Base-by-base conservation (phyloP, 2,888 invertebrate genomes). In the Epistrophe eligans region DNA sequence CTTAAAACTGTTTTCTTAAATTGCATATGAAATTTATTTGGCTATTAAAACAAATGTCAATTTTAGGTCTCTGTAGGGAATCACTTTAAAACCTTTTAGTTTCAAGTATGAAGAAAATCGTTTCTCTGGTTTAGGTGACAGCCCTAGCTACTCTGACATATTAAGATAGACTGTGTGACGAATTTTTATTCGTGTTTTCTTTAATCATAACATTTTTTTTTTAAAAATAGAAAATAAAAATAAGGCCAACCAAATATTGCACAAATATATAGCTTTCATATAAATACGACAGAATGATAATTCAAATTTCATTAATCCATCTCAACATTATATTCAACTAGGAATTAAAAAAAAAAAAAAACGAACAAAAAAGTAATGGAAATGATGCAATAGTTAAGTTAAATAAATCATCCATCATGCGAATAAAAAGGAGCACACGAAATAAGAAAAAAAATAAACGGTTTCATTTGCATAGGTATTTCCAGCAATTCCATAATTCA, bases 391-490 rank as follows among this genome's bases (percentile, higher is more conserved):
- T 19, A 28, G 8, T 24, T 40, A 6, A 40, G 0, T 40, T 62
- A 40, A 40, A 40, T 11, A 62, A 40, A 62, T 62, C 19, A 62
- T 62, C 62, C 40, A 62, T 62, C 62, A 62, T 43, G 4, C 4
- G 19, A 19, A 38, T 40, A 62, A 15, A 40, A 40, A 4, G 2
- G 24, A 62, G 17, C 58, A 24, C 4, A n/a, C 2, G 43, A 19
- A 19, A 62, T 24, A 8, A 19, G 38, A 60, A 40, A 60, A 19
- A 10, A 60, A 11, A 13, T 32, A 1, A 58, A 19, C 1, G 58
- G 6, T 35, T 10, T 17, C 35, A 35, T 57, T 57, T 58, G 35
- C 58, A 58, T 35, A 58, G 17, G 17, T 35, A 35, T 58, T 58
- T 58, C 58, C 11, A 6, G 1, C 35, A 2, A 38, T 32, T 52